Base-by-base conservation (phyloP, 1,140 invertebrate species). In the Acarapis woodi region DNA sequence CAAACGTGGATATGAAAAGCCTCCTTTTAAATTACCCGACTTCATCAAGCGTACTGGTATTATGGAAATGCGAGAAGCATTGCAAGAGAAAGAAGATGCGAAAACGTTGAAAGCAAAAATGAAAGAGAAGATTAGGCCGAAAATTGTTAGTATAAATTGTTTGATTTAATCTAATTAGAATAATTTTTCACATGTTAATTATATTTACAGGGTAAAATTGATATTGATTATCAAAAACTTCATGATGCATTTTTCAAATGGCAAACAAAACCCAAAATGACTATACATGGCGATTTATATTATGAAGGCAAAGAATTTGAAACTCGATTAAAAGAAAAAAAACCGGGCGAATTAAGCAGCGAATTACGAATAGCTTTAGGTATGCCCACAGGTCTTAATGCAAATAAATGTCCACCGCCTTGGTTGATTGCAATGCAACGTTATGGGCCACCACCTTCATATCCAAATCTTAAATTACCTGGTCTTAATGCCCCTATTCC, bases 241-340 rank as follows among this genome's bases (percentile, higher is more conserved):
- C 93, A 99, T 49, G 93, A 99, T 54, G 93, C 93, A 0, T 99
- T 99, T 57, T 99, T 99, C 61, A 85, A 85, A 62, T 96, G 83
- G 82, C 93, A 99, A 55, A 93, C 83, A 0, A 99, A 99, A 57
- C 90, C 93, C 0, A 70, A 75, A 45, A 87, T 99, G 79, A 93
- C 87, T 0, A 90, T 90, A 48, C 90, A 94, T 55, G 93, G 90
- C 12, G 93, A 99, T 60, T 58, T 99, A 0, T 99, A 99, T 56
- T 99, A 97, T 57, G 93, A 99, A 59, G 93, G 93, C n/a, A 99
- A 99, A 56, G 93, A 99, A 56, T 93, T 93, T 59, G 93, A 99
- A 56, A 96, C 88, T 0, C 64, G 85, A 28, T 60, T 99, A 25
- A 82, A 85, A 47, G 90, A 96, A 50, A 97, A 99, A 56, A 99